Base-by-base conservation (phyloP, 2,113 vertebrate species). In the Rhadina sibilatrix region DNA sequence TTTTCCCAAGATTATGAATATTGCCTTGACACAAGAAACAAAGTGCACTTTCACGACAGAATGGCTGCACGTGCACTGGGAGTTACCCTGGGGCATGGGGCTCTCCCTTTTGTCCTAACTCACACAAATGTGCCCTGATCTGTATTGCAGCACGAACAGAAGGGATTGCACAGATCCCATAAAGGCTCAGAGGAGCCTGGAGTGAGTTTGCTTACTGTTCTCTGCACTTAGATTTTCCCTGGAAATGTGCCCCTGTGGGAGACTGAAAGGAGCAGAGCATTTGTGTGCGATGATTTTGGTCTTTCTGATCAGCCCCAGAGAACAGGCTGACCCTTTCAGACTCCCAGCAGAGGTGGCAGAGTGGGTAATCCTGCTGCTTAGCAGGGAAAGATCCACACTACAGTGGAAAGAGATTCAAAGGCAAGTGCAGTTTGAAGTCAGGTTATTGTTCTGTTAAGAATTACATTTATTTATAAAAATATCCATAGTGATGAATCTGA, bases 1-100 rank as follows among this genome's bases (percentile, higher is more conserved):
- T 83, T 85, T 64, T 35, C 66, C 56, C 2, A 21, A 50, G n/a
- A 12, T 88, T 28, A n/a, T 37, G 40, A 37, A 28, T 44, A 65
- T 86, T 57, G 71, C 37, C 63, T 49, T 83, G 63, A 61, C 63
- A 24, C 40, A 40, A 37, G 74, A 61, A 87, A 21, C 52, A 63
- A 49, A 25, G 30, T 54, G 56, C 60, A 6, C 19, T 69, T 66
- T 37, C 56, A 44, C 0, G 0, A 14, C 1, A 0, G 42, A n/a
- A 7, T 2, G 5, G 52, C 61, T 54, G 44, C 40, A 15, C 1
- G 1, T 9, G 15, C 8, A 3, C 64, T 23, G 33, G 35, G 56
- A 42, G n/a, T 63, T n/a, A 46, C 3, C 1, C 31, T 2, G 11
- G 14, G 31, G 46, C 5, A 3, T 14, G 47, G 61, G 33, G 44